These are phyloP conservation scores for Rhinoderma darwinii DNA, from an alignment of 2,113 vertebrate species.

Conservation along the genomic window DNA sequence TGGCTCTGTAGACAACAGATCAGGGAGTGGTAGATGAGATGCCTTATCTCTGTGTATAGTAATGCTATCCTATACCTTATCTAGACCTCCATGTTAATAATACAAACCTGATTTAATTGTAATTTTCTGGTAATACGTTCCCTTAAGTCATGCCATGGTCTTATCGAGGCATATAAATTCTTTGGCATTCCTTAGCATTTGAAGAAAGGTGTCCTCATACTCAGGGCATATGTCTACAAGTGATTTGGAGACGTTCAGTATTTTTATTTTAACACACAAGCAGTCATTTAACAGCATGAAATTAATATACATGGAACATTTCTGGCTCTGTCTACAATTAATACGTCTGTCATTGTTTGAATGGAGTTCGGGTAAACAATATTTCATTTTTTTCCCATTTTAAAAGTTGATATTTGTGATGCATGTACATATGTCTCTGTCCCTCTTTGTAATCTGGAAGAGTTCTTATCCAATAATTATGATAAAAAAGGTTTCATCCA, in stretches of 20 bases:
- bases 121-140: background rate
- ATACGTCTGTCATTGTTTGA: conserved; percentile 35
- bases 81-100: no score
- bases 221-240: conserved; percentile 24
- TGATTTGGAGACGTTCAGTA: background rate
- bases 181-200: background rate
- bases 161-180: background rate
- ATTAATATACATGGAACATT: conserved; percentile 46
- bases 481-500: background rate
- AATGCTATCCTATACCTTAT: no score
- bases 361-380: background rate
- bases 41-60: no score
- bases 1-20: no score
- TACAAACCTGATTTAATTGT: no score
- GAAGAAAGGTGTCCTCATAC: background rate
- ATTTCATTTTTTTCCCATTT: conserved; percentile 18
- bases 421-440: conserved; percentile 33
- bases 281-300: conserved; percentile 27
- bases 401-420: conserved; percentile 28
- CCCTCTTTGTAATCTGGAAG: background rate
- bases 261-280: conserved; percentile 20
- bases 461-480: background rate
- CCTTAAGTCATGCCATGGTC: background rate
- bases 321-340: background rate
- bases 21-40: no score